Evolutionary conservation across 2,797 vertebrate species (phyloP), one percentile per base, ranked within the genome.

Genomic region (Molossus molossus): DNA sequence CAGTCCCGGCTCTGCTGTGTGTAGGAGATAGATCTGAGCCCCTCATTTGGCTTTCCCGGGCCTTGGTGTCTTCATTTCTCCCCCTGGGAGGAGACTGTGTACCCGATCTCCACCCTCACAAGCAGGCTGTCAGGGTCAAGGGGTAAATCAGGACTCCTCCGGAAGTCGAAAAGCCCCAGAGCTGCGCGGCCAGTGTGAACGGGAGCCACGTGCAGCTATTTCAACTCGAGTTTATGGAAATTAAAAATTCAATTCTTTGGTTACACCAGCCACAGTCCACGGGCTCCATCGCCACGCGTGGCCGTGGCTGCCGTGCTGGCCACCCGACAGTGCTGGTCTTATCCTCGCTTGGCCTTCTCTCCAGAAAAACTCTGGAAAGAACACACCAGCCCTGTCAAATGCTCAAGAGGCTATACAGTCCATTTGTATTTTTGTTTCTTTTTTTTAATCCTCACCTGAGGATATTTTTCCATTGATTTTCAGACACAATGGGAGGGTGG

Each of bases 21-120:
- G 82, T 64, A 79, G 76, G 65, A 73, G 87, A 79, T 80, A 73
- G 87, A 79, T 80, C 77, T 65, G 55, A 92, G 29, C 57, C 53
- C 12, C 57, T 85, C 58, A 8, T 57, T 64, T 69, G 29, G 55
- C 57, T 93, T 76, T n/a, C 94, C 88, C 33, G 82, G 23, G 48
- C 62, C 65, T 77, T 1, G 1, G 67, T 48, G 58, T 87, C 67
- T 92, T 67, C 55, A 37, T 57, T 73, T 55, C 70, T 67, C n/a
- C 17, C 48, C 23, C 37, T 6, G 25, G 67, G 64, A 75, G 18
- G 9, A 3, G 27, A 69, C 37, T 33, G n/a, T 37, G 73, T 29
- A 53, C 48, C 50, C 86, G 91, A 29, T 25, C 33, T 55, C 40
- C 15, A n/a, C 20, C 65, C 9, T 21, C 7, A n/a, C 33, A 27